A percentile compares a stretch with the other conserved stretches of the same genome.
Conservation (phyloP, 2,797 vertebrate genomes). For the Aulostomus chinensis region DNA sequence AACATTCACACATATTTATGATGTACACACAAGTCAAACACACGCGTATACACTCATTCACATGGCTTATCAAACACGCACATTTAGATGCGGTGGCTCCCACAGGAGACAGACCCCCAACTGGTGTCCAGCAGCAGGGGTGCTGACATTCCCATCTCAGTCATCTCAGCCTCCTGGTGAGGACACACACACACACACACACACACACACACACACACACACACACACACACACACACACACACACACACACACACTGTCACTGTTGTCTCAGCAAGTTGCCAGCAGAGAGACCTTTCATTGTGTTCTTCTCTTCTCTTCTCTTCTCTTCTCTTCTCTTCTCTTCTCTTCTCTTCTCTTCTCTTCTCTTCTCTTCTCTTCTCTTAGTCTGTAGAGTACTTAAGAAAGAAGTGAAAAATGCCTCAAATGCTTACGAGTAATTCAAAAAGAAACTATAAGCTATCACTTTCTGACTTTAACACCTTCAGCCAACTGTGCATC, state of each 20-base stretch:
- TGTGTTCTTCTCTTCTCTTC: conserved; percentile 15
- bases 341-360: conserved; percentile 4
- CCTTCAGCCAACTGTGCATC: no score
- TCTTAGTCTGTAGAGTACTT: background rate
- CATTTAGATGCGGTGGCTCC: conserved; percentile 52
- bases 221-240: conserved; percentile 17
- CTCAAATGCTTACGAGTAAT: no score
- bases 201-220: conserved; percentile 13
- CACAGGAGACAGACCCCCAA: conserved; percentile 64
- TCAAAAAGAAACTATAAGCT: no score
- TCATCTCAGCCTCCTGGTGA: conserved; percentile 40
- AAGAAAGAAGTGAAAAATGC: no score
- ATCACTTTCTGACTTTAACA: no score
- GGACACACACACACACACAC: conserved; percentile 24
- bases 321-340: background rate
- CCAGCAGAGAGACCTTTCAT: conserved; percentile 34
- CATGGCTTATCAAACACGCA: conserved; percentile 32
- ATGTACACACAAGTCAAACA: conserved; percentile 38
- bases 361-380: background rate
- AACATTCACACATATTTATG: conserved; percentile 57
- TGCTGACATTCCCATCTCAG: conserved; percentile 63
- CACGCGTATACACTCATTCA: conserved; percentile 8
- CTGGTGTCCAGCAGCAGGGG: conserved; percentile 71
- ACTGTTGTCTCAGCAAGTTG: conserved; percentile 24
- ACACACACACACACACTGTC: conserved; percentile 13